These are phyloP conservation scores for Platycercus adscitus DNA, from an alignment of 2,113 vertebrate species.

Conservation along the genomic window DNA sequence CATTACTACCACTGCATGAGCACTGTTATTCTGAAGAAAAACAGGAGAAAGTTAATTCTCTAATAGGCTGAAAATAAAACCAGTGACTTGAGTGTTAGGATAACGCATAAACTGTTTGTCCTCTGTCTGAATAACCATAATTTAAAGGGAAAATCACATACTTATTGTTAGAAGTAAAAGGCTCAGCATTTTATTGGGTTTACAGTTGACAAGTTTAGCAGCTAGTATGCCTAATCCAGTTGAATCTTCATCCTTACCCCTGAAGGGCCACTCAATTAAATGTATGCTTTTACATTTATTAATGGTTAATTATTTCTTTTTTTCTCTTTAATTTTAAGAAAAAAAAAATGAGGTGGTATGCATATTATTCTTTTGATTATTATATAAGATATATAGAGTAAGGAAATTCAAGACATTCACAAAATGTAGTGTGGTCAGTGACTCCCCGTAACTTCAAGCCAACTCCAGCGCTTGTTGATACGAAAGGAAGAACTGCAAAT, in stretches of 20 bases:
- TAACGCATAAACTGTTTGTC: background rate
- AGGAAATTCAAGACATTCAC: background rate
- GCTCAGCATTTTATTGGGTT: background rate
- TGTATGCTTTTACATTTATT: background rate
- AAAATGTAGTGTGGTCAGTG: background rate
- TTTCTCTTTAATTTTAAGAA: background rate
- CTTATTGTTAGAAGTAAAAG: background rate
- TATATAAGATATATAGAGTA: background rate
- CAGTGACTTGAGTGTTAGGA: background rate
- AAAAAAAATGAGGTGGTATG: background rate
- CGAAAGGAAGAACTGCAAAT: background rate
- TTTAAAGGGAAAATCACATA: background rate
- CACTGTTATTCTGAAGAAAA: constrained; percentile 12
- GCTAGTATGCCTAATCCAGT: background rate
- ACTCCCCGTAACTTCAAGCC: background rate
- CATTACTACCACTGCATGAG: background rate
- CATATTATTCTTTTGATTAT: background rate
- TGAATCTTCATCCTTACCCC: background rate
- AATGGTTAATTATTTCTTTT: background rate
- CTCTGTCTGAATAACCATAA: background rate
- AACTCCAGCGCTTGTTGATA: background rate
- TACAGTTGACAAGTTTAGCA: background rate
- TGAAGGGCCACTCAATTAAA: background rate
- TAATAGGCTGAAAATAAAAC: background rate
- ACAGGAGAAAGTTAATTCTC: background rate